Percentiles rank a stretch among this genome's conserved stretches.
Evolutionary conservation across 1,140 invertebrate genomes (phyloP).

Genomic region (Danaus plexippus): DNA sequence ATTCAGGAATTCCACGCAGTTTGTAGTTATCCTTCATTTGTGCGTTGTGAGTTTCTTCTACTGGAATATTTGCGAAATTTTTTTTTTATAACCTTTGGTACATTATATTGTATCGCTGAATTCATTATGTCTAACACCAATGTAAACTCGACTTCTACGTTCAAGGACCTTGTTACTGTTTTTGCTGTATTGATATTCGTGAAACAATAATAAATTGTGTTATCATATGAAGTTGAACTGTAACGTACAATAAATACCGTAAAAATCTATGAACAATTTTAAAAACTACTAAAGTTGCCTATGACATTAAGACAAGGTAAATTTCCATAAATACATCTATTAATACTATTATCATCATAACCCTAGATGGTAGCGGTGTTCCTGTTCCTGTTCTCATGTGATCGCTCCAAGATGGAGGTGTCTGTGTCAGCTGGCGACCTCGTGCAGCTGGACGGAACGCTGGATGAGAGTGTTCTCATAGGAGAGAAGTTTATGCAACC

Average conservation of each 20-base stretch:
- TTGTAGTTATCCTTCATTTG: conserved; percentile 79
- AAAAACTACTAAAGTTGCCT: no score
- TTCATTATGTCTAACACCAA: no score
- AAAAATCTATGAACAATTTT: no score
- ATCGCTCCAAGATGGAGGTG: conserved; percentile 56
- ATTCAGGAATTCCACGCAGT: conserved; percentile 80
- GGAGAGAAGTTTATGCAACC: conserved; percentile 53
- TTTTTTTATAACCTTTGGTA: no score
- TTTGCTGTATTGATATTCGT: background rate
- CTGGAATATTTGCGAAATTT: no score
- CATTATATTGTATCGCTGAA: no score
- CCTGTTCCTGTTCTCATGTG: conserved; percentile 46
- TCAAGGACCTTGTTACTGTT: no score
- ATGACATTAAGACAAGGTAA: no score
- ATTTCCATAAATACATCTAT: no score
- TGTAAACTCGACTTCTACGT: no score
- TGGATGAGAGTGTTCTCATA: conserved; percentile 58
- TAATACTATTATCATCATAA: background rate
- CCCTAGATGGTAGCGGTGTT: conserved; percentile 44
- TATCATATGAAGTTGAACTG: background rate
- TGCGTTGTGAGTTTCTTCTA: conserved; percentile 73
- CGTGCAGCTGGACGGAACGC: conserved; percentile 53
- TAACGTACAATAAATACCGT: no score
- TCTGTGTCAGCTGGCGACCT: conserved; percentile 58
- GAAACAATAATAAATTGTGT: conserved; percentile 1